Conservation (phyloP, 2,888 invertebrate species). For the Disparrhopalites patrizii region DNA sequence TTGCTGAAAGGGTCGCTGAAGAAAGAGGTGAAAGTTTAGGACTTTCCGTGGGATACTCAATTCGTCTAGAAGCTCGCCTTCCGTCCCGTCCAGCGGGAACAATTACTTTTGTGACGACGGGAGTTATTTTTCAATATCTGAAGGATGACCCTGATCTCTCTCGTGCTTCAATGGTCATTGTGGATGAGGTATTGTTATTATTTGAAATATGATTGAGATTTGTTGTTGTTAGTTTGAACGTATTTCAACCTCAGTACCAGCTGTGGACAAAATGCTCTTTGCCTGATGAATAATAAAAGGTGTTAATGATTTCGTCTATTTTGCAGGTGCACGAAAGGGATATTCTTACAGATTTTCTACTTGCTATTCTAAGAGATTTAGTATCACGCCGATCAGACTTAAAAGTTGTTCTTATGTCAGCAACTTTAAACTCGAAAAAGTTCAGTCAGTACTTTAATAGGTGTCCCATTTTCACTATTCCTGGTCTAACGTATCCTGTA, state of each 20-base stretch:
- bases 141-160: conserved; percentile 70
- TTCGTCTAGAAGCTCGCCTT: conserved; percentile 66
- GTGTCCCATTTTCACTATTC: conserved; percentile 73
- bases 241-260: conserved; percentile 54
- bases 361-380: conserved; percentile 75
- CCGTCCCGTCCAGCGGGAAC: conserved; percentile 61
- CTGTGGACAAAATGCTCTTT: too few species aligned
- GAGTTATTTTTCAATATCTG: conserved; percentile 75
- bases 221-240: conserved; percentile 74
- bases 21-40: conserved; percentile 71
- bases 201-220: conserved; percentile 52
- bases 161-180: conserved; percentile 71
- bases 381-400: conserved; percentile 35
- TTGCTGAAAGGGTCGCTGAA: conserved; percentile 81
- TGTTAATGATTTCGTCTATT: too few species aligned
- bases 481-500: conserved; percentile 83
- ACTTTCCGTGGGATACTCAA: conserved; percentile 72
- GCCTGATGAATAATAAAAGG: too few species aligned
- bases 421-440: conserved; percentile 79
- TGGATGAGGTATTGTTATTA: conserved; percentile 74
- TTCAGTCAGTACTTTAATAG: conserved; percentile 70
- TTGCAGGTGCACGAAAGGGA: conserved; percentile 21
- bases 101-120: conserved; percentile 84
- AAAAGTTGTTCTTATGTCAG: conserved; percentile 82
- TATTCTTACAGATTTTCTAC: conserved; percentile 64